Conservation (phyloP, 2,797 vertebrate species). For the Vireo griseus region DNA sequence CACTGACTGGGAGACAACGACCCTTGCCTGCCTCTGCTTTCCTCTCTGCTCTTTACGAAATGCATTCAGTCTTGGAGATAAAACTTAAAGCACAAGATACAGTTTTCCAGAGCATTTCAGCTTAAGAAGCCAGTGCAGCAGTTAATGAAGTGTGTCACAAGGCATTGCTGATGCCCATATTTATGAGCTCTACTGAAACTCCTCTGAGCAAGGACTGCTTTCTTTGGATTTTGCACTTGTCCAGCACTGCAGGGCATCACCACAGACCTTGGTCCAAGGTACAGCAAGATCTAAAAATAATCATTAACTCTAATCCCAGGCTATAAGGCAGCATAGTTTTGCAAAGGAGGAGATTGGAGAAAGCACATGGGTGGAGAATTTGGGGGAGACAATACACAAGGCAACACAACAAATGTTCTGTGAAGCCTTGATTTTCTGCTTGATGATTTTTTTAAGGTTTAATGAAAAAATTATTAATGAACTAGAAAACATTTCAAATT, state of each 20-base stretch:
- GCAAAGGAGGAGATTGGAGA: not conserved
- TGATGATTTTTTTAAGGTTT: conserved; percentile 7
- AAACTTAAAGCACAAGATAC: not conserved
- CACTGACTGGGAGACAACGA: accelerated
- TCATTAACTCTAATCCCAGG: not conserved
- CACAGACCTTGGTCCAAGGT: not conserved
- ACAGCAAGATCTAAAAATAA: not conserved
- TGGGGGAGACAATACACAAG: not conserved
- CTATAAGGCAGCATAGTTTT: not conserved
- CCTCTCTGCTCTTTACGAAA: not conserved
- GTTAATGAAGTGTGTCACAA: not conserved
- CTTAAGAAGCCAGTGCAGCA: not conserved
- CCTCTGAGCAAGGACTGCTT: not conserved
- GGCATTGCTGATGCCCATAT: not conserved
- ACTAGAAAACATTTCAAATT: conserved; percentile 25
- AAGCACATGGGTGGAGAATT: not conserved
- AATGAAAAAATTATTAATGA: conserved; percentile 10
- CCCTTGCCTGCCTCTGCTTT: not conserved
- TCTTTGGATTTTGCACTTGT: not conserved
- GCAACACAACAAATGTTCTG: not conserved
- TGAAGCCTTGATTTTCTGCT: conserved; percentile 35
- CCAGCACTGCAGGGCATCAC: not conserved
- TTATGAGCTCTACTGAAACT: not conserved
- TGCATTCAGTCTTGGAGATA: not conserved
- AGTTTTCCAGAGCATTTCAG: not conserved